Evolutionary conservation across 2,113 vertebrate genomes (phyloP).

Genomic region (western clawed frog (Xenopus tropicalis)): UCB_Xtro_10.0 CM004452.2:47645001-47645500

Average conservation of each 20-base stretch:
- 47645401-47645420: too few species aligned
- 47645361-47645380: too few species aligned
- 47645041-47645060: constrained; percentile 53
- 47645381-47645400: too few species aligned
- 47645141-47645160: constrained; percentile 58
- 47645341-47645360: too few species aligned
- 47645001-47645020: too few species aligned
- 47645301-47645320: background rate
- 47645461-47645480: too few species aligned
- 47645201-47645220: constrained; percentile 62
- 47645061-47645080: constrained; percentile 76
- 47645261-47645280: constrained; percentile 12
- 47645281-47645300: constrained; percentile 12
- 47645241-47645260: constrained; percentile 18
- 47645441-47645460: too few species aligned
- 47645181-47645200: constrained; percentile 61
- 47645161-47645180: constrained; percentile 48
- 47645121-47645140: constrained; percentile 79
- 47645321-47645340: too few species aligned
- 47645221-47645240: constrained; percentile 44
- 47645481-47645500: too few species aligned
- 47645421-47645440: too few species aligned
- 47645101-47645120: constrained; percentile 62
- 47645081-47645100: constrained; percentile 76
- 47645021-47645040: too few species aligned